A percentile compares a stretch with the other conserved stretches of the same genome.
Conservation (phyloP, 2,888 invertebrate genomes). For the Caenorhabditis plicata region DNA sequence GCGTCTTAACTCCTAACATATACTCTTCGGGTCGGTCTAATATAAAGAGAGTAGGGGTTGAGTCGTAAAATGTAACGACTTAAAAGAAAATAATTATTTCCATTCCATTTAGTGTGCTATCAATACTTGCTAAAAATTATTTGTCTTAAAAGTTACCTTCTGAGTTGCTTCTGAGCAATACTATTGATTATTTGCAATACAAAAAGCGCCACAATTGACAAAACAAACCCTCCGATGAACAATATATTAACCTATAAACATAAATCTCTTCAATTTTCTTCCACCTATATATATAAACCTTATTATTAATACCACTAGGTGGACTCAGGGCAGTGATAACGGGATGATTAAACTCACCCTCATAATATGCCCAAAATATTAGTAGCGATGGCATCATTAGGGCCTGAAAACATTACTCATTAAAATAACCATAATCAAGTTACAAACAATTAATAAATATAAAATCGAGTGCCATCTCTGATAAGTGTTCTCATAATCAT, state of each 20-base stretch:
- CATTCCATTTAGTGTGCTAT: too few species aligned
- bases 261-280: not conserved
- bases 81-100: too few species aligned
- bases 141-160: not conserved
- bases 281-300: conserved; percentile 1
- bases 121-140: too few species aligned
- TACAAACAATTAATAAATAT: conserved; percentile 11
- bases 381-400: conserved; percentile 15
- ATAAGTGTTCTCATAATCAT: conserved; percentile 16
- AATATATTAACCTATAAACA: conserved; percentile 18
- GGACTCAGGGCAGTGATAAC: conserved; percentile 26
- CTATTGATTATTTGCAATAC: conserved; percentile 15
- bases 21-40: too few species aligned
- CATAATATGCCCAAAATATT: conserved; percentile 21
- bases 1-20: too few species aligned
- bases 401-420: conserved; percentile 7
- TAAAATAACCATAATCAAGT: not conserved
- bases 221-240: conserved; percentile 14
- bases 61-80: too few species aligned
- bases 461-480: conserved; percentile 9
- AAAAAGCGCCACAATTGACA: conserved; percentile 21
- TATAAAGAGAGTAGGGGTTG: too few species aligned
- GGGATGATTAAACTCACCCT: conserved; percentile 14
- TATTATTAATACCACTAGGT: conserved; percentile 16
- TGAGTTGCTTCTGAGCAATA: conserved; percentile 7